Conservation (phyloP, 2,888 invertebrate species). For the Drosophila mayaguana region DNA sequence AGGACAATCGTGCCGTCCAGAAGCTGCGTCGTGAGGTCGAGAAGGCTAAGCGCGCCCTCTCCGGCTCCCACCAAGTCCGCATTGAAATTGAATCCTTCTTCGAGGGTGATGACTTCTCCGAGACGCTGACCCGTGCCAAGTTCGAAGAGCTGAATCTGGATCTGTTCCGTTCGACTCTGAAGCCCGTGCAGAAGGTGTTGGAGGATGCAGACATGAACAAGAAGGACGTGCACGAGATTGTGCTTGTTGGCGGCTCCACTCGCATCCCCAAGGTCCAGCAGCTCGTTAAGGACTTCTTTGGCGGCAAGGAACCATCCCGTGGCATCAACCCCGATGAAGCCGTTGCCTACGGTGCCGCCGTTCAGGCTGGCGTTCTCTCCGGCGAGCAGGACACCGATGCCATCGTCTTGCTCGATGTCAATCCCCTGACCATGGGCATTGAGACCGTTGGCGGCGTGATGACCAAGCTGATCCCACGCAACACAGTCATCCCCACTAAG, state of each 20-base stretch:
- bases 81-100: conserved; percentile 99
- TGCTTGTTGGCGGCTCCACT: conserved; percentile 99
- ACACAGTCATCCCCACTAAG: conserved; percentile 99
- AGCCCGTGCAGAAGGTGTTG: conserved; percentile 97
- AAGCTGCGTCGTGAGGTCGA: conserved; percentile 98
- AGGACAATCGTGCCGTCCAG: conserved; percentile 97
- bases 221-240: conserved; percentile 99
- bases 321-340: conserved; percentile 99
- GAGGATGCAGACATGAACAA: conserved; percentile 99
- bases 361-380: conserved; percentile 98
- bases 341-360: conserved; percentile 99
- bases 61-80: conserved; percentile 95
- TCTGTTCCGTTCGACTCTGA: conserved; percentile 95
- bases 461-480: conserved; percentile 99
- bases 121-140: conserved; percentile 98
- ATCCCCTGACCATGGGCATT: conserved; percentile 99
- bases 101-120: conserved; percentile 99
- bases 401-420: conserved; percentile 98
- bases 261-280: conserved; percentile 99
- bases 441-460: conserved; percentile 99
- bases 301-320: conserved; percentile 98
- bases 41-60: conserved; percentile 98
- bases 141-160: conserved; percentile 99
- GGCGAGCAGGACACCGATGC: conserved; percentile 98
- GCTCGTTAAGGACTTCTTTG: conserved; percentile 96